Base-by-base conservation (phyloP, 2,797 vertebrate genomes). In the Tarsius wallacei region DNA sequence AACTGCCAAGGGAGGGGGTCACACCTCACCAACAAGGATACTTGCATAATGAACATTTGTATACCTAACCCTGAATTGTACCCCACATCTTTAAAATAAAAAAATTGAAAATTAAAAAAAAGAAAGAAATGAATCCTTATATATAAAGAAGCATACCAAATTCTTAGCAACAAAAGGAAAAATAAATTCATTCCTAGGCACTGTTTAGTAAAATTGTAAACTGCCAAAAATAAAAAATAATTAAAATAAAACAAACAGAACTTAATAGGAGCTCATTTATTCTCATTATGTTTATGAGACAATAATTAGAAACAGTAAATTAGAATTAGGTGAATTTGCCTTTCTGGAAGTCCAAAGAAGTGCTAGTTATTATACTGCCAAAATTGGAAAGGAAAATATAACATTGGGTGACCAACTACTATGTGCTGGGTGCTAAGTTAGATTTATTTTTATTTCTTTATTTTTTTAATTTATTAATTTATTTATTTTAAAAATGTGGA, bases 31-130 rank as follows among this genome's bases (percentile, higher is more conserved):
- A 42, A 42, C 42, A 42, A 42, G 42, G 42, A 42, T 42, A 42
- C 42, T 42, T 42, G 42, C 42, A 42, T 42, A 42, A 42, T 42
- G 42, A 42, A 42, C 42, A 42, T 42, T 42, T 42, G 42, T 42
- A 42, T 42, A 42, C 42, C 42, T 42, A 42, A 42, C 42, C 42
- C 42, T 42, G 42, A 42, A 42, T 42, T 42, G 42, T 42, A 42
- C 42, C 42, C 42, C 42, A 42, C 42, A 42, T 42, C 42, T 42
- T 42, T 42, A 42, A 42, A 42, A 42, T 42, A 42, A 42, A 91
- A 85, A 85, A 57, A 49, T 84, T 74, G 11, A 31, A 68, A 80
- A 70, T 80, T 80, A 84, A 83, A 21, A 70, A 89, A 88, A 87
- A 22, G 22, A 70, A 89, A 80, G 10, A 82, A 16, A 59, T 42